Conservation (phyloP, 2,888 invertebrate species). For the Sisyra terminalis region DNA sequence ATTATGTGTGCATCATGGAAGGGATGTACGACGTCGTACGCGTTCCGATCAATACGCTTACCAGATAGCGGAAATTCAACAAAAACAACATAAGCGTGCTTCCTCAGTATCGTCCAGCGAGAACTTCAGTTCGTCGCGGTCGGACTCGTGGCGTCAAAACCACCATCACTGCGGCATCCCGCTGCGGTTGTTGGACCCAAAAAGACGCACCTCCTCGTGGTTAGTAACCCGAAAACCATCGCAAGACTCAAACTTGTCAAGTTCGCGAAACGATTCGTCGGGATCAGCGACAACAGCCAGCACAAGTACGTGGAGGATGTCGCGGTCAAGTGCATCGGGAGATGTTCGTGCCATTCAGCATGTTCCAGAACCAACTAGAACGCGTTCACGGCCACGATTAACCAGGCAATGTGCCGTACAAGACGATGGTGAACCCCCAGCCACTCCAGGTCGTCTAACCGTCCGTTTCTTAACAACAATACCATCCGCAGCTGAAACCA, state of each 20-base stretch:
- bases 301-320: conserved; percentile 79
- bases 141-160: conserved; percentile 71
- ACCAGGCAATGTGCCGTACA: conserved; percentile 67
- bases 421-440: conserved; percentile 51
- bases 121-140: conserved; percentile 76
- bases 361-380: conserved; percentile 11
- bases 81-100: conserved; percentile 58
- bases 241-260: conserved; percentile 81
- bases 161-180: conserved; percentile 63
- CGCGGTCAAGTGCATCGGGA: conserved; percentile 63
- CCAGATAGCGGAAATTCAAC: conserved; percentile 57
- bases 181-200: conserved; percentile 51
- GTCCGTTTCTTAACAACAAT: conserved; percentile 51
- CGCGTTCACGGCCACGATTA: conserved; percentile 49
- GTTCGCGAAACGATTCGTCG: conserved; percentile 80
- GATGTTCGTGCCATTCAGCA: conserved; percentile 26
- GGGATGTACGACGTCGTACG: conserved; percentile 25
- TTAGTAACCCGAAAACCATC: conserved; percentile 81
- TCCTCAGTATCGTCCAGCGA: conserved; percentile 78
- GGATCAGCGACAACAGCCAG: conserved; percentile 79
- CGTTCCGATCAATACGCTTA: conserved; percentile 52
- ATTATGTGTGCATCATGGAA: conserved; percentile 23
- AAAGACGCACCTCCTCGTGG: conserved; percentile 75
- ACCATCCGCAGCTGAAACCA: conserved; percentile 56
- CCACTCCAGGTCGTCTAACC: conserved; percentile 32